Base-by-base conservation (phyloP, 2,797 vertebrate species). In the Megalops cyprinoides region DNA sequence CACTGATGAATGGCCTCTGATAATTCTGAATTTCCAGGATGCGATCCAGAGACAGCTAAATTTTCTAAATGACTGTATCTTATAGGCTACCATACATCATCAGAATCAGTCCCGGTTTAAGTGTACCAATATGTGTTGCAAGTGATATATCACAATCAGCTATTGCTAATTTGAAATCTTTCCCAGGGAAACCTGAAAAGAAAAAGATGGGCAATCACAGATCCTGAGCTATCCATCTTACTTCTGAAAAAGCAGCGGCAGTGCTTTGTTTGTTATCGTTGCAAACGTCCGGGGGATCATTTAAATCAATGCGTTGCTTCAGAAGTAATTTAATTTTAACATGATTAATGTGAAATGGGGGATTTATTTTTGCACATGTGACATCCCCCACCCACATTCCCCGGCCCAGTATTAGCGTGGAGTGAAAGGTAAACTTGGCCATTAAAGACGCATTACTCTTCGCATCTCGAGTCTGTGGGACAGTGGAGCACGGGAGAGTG, bases 311-410 rank as follows among this genome's bases (percentile, higher is more conserved):
- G 65, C 56, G 34, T 25, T 76, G 42, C 31, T 67, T 74, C 44
- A 77, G 28, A 62, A 55, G 48, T 53, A 67, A 34, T 46, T 58
- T 73, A n/a, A 76, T 78, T 69, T 76, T 76, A 18, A n/a, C 76
- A 75, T 53, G 79, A 77, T 65, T 60, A 58, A 83, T 83, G 77
- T 55, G 46, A 75, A 69, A 76, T 31, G 79, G 73, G 79, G 53
- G 69, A 73, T 15, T 71, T 69, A 62, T 79, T 79, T 82, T 84
- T 71, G 76, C 81, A 65, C 60, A 76, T 58, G 48, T 73, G 58
- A 74, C 51, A 56, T 67, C 53, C 76, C 23, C 74, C 9, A 10
- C 20, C 46, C 15, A 12, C 48, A 14, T 18, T 42, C 34, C 9
- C 34, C 53, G 46, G 69, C 60, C 56, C 28, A 8, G 51, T 67